Evolutionary conservation across 1,140 invertebrate species (phyloP), one percentile per base, ranked within the genome.

Genomic region (Wasmannia auropunctata): DNA sequence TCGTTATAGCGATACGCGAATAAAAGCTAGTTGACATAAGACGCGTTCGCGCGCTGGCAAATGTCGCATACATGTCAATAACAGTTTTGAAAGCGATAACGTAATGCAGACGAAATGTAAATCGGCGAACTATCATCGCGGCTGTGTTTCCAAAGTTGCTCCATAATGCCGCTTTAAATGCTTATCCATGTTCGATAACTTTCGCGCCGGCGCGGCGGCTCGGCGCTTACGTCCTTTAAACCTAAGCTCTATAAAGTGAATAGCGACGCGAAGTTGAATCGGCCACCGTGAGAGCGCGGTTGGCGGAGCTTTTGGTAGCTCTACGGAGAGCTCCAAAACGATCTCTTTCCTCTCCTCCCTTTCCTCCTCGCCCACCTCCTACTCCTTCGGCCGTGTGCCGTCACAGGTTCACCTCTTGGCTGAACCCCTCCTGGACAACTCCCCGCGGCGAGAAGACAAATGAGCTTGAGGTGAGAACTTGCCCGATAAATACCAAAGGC

Each of bases 401-500:
- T 74, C 72, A 74, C 76, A 67, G 77, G 62, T 70, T 90, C 88
- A 75, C 88, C 80, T 85, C 80, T 46, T 49, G 89, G 75, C 72
- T 54, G 72, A 86, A 85, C 65, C 85, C 76, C 77, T 87, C 86
- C 80, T 87, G 90, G 91, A 92, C 91, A 91, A 93, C 92, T 92
- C 93, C 93, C 93, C 91, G 91, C 86, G 90, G 93, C 92, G 92
- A 89, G 93, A 95, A 95, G 95, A 95, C 94, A 95, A 95, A 95
- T 95, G 95, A 95, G 94, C 92, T 89, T 94, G 95, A 95, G 95
- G 95, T 95, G 94, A 95, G 94, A 95, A 95, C 94, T 95, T 95
- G 93, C 92, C 94, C 95, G 94, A 95, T 95, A 95, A 95, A 95
- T 95, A 95, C 93, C 93, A 93, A 95, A 95, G 93, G 94, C 94